phyloP scores from a whole-genome alignment of 2,888 invertebrate genomes.

The Lithophane semibrunnea region DNA sequence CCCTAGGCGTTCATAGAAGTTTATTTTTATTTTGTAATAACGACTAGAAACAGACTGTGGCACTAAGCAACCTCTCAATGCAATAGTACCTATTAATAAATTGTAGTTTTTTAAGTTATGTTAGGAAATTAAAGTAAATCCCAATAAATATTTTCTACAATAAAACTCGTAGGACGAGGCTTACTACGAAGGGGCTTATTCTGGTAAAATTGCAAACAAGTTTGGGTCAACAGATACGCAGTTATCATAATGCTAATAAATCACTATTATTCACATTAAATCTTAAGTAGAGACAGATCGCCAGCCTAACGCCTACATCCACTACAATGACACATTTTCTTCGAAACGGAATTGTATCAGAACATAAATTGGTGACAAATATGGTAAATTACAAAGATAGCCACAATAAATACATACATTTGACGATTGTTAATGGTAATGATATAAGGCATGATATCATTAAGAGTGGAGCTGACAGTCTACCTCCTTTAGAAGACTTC shows the following conservation, averaged over 20 bases:
- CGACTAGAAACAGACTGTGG: no score
- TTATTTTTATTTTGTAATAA: no score
- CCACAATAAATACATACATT: constrained; percentile 37
- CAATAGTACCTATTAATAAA: no score
- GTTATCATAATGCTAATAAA: constrained; percentile 27
- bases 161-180: no score
- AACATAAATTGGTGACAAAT: constrained; percentile 58
- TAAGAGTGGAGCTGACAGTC: constrained; percentile 16
- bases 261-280: constrained; percentile 51
- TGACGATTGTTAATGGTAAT: constrained; percentile 33
- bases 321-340: constrained; percentile 57
- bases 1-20: no score
- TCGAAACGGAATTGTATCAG: constrained; percentile 56
- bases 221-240: background rate
- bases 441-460: constrained; percentile 39
- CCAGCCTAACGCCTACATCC: constrained; percentile 45
- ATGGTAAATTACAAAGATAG: constrained; percentile 57
- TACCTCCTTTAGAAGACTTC: constrained; percentile 20
- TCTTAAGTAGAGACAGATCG: constrained; percentile 48
- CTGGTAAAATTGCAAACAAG: background rate
- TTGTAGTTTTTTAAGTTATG: no score
- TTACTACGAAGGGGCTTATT: background rate
- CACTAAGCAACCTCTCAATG: no score
- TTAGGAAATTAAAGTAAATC: no score
- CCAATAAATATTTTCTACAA: no score